These are phyloP conservation scores for Oryzias sinensis DNA, from an alignment of 2,797 vertebrate genomes.

Conservation along the genomic window DNA sequence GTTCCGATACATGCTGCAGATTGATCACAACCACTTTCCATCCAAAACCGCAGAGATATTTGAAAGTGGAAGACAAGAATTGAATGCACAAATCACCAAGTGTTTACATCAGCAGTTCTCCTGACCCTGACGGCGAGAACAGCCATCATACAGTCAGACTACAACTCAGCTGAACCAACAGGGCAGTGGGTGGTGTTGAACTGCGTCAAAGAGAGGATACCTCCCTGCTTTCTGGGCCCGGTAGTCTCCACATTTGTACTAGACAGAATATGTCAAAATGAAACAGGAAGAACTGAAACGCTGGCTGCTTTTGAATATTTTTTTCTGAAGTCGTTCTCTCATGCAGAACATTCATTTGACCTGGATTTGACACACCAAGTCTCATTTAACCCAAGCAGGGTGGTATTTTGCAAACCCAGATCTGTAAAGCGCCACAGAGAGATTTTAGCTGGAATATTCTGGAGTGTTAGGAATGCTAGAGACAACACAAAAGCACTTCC, in stretches of 20 bases:
- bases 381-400: constrained; percentile 31
- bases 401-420: constrained; percentile 37
- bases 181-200: constrained; percentile 30
- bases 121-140: constrained; percentile 46
- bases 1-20: constrained; percentile 6
- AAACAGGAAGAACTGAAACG: not conserved
- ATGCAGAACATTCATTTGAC: constrained; percentile 14
- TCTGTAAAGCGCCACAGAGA: constrained; percentile 28
- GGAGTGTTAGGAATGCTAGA: not conserved
- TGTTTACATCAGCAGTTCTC: constrained; percentile 23
- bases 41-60: constrained; percentile 18
- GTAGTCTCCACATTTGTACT: constrained; percentile 53
- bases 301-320: constrained; percentile 26
- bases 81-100: not conserved
- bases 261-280: constrained; percentile 32
- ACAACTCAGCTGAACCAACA: constrained; percentile 25
- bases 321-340: constrained; percentile 23
- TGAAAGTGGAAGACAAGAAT: not conserved
- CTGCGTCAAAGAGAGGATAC: constrained; percentile 40
- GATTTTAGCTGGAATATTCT: constrained; percentile 12
- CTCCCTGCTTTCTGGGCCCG: constrained; percentile 7
- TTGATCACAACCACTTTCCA: constrained; percentile 28
- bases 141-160: constrained; percentile 36
- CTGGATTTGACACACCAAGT: not conserved
- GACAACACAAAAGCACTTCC: not conserved